phyloP scores from a whole-genome alignment of 1,140 invertebrate genomes.

The Drosophila miranda region DNA sequence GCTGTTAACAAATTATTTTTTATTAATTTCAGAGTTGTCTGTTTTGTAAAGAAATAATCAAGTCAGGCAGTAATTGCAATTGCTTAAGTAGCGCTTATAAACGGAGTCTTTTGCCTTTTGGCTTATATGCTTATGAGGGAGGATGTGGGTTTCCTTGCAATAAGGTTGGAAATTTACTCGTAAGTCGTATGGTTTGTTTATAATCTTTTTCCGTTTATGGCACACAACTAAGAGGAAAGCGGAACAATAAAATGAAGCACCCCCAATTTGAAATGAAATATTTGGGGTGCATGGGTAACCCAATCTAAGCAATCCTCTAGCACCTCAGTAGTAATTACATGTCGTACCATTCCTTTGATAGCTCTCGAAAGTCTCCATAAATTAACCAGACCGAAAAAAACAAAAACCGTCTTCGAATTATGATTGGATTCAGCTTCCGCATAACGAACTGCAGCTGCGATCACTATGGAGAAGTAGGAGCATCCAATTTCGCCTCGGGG shows the following conservation, averaged over 20 bases:
- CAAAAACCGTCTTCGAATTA: constrained; percentile 46
- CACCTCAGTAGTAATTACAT: constrained; percentile 19
- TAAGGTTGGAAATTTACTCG: too few species aligned
- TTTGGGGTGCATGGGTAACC: too few species aligned
- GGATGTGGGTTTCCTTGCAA: too few species aligned
- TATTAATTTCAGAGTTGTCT: constrained; percentile 44
- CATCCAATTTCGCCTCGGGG: constrained; percentile 61
- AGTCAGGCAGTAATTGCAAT: constrained; percentile 22
- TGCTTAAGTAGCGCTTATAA: not conserved
- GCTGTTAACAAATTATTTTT: constrained; percentile 60
- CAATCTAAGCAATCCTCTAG: too few species aligned
- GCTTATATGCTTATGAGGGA: too few species aligned
- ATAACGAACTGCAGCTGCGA: constrained; percentile 54
- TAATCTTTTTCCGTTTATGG: too few species aligned
- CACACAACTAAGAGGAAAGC: too few species aligned
- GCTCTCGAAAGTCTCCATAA: constrained; percentile 34
- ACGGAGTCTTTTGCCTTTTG: too few species aligned
- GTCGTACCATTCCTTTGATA: constrained; percentile 19
- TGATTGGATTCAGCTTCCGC: constrained; percentile 52
- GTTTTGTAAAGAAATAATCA: constrained; percentile 66
- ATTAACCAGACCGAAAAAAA: constrained; percentile 22
- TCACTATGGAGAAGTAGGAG: constrained; percentile 37
- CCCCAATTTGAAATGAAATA: too few species aligned
- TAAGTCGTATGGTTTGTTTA: too few species aligned
- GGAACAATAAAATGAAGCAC: too few species aligned